phyloP scores from a whole-genome alignment of 2,797 vertebrate genomes.

The Botia kubotai region DNA sequence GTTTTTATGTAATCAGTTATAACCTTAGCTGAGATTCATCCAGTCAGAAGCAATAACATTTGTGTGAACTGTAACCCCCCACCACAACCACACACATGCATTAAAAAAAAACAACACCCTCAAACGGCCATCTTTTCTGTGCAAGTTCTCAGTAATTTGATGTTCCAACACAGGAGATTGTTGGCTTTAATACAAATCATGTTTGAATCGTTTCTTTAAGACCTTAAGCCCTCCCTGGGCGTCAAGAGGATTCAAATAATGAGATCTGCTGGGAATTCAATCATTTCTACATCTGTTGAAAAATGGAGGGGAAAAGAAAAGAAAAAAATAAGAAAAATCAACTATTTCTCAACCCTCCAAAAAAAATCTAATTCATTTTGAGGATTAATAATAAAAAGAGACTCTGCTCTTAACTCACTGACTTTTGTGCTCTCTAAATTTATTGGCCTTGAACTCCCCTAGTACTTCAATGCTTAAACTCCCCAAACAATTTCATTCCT shows the following conservation, averaged over 20 bases:
- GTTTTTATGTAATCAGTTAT: slow-evolving; percentile 50
- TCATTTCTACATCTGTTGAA: slow-evolving; percentile 84
- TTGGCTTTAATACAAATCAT: slow-evolving; percentile 95
- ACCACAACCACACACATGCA: background rate
- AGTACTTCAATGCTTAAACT: slow-evolving; percentile 65
- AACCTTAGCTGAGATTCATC: slow-evolving; percentile 53
- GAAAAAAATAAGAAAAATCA: slow-evolving; percentile 69
- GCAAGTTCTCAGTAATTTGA: slow-evolving; percentile 77
- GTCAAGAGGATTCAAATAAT: slow-evolving; percentile 82
- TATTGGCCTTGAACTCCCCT: slow-evolving; percentile 74
- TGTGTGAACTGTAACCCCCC: slow-evolving; percentile 54
- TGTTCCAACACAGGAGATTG: slow-evolving; percentile 76
- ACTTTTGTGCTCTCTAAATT: slow-evolving; percentile 72
- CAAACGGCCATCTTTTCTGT: slow-evolving; percentile 69
- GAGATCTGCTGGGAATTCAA: slow-evolving; percentile 93
- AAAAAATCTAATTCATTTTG: slow-evolving; percentile 76
- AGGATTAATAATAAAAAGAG: slow-evolving; percentile 77
- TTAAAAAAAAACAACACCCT: slow-evolving; percentile 8
- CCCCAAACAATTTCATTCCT: slow-evolving; percentile 67
- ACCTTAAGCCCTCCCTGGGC: slow-evolving; percentile 80
- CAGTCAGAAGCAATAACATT: slow-evolving; percentile 73
- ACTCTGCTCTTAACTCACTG: slow-evolving; percentile 54
- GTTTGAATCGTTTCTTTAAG: slow-evolving; percentile 90
- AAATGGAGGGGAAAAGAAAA: slow-evolving; percentile 75
- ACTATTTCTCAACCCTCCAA: slow-evolving; percentile 48